Evolutionary conservation across 2,888 invertebrate species (phyloP), one percentile per base, ranked within the genome.

Genomic region (Lochmaea crataegi): DNA sequence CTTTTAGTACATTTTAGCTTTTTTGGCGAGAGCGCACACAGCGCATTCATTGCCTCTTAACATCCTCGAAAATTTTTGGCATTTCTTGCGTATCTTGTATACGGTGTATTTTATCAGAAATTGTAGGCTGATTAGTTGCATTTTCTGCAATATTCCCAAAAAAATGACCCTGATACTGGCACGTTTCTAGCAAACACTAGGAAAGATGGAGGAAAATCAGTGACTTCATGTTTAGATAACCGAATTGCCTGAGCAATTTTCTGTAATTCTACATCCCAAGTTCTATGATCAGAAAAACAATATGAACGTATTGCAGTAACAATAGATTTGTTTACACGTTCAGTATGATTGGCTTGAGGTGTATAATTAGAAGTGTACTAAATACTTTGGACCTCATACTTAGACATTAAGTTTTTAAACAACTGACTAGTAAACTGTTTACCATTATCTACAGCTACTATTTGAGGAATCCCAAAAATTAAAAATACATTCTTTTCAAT

Each of bases 41-140:
- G n/a, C n/a, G n/a, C n/a, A n/a, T n/a, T n/a, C n/a, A n/a, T n/a
- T n/a, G n/a, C n/a, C n/a, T 53, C 14, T 18, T 53, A 32, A 32
- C 32, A 38, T 61, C 61, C 7, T 61, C 61, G 32, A 61, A 41
- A n/a, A 61, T 32, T n/a, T 38, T 32, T 2, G 61, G 41, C 61
- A 61, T 38, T 38, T 61, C 41, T 41, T 32, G 38, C 7, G 61
- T 61, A 38, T 38, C 61, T 41, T 61, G 61, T 32, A 61, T 2
- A 32, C 38, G 22, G 1, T 61, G 61, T 14, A 61, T 32, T 38
- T 61, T 38, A 10, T 42, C 42, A 12, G 42, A 61, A 53, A 53
- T 53, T n/a, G 16, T 9, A 53, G 18, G n/a, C 53, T 53, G 53
- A 53, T 53, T 53, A 53, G 5, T 16, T 16, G 16, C 53, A 53